Conservation (phyloP, 2,888 invertebrate genomes). For the Sinodicranocentrus sp. region DNA sequence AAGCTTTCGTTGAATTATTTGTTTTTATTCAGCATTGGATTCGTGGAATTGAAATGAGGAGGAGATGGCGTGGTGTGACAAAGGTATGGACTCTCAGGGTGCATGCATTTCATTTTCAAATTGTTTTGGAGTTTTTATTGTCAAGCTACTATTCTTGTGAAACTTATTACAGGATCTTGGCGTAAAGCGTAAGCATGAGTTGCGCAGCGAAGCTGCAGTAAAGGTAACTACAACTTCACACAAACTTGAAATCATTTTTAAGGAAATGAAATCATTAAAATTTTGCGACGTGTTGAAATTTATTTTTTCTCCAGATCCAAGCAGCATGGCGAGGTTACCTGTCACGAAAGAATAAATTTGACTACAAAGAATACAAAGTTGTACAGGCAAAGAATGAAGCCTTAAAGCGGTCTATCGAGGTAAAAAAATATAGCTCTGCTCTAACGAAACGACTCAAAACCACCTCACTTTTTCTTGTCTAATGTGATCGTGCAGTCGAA, state of each 20-base stretch:
- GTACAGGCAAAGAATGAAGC: slow-evolving; percentile 69
- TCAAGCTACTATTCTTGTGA: too few species aligned
- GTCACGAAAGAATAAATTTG: slow-evolving; percentile 69
- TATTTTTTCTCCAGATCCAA: slow-evolving; percentile 72
- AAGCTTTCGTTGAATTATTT: not conserved
- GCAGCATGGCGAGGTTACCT: slow-evolving; percentile 69
- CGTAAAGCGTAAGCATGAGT: not conserved
- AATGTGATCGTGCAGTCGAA: too few species aligned
- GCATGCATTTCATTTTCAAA: too few species aligned
- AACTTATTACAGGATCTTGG: too few species aligned
- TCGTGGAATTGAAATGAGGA: slow-evolving; percentile 31
- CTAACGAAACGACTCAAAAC: too few species aligned
- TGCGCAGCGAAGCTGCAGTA: slow-evolving; percentile 28
- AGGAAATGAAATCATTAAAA: not conserved
- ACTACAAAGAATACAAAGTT: slow-evolving; percentile 70
- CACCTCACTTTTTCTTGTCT: too few species aligned
- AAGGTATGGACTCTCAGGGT: not conserved
- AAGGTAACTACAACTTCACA: slow-evolving; percentile 24
- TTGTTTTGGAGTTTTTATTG: too few species aligned
- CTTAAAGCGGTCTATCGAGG: slow-evolving; percentile 59
- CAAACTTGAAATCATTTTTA: not conserved
- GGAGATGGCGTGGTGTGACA: not conserved
- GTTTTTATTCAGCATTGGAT: slow-evolving; percentile 7
- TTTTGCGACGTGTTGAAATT: too few species aligned
- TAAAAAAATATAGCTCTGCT: too few species aligned